Base-by-base conservation (phyloP, 2,888 invertebrate genomes). In the Ernsta delagoae region DNA sequence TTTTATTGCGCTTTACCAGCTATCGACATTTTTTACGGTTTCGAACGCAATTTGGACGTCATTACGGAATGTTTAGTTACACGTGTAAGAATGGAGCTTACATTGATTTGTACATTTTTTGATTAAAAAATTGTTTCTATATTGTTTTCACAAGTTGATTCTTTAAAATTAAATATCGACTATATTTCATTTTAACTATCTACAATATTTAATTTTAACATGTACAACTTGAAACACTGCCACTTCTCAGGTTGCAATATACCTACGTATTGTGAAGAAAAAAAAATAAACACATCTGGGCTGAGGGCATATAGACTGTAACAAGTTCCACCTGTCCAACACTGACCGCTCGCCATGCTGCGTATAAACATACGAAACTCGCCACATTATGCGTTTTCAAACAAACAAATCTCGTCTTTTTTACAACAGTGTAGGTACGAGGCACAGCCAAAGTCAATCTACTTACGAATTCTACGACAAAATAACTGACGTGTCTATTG, bases 1-100 rank as follows among this genome's bases (percentile, higher is more conserved):
- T 69, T 69, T 69, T 69, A 69, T 68, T 68, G 67, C 54, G 67
- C 43, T 67, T 66, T 67, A 61, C 67, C 54, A 48, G 62, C 68
- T 57, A 68, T 68, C 56, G 68, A 56, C 34, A 36, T 57, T 68
- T 68, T 67, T 68, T 62, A 68, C 56, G 45, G 67, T 62, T 56
- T 62, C 24, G 39, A 62, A 48, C 56, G 67, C 61, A 68, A 68
- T 68, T 68, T 67, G 45, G 24, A 62, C 67, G 61, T 62, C 56
- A 62, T 62, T 62, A 62, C 39, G 56, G 56, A 56, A 48, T 57
- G 61, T 59, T 41, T 41, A 9, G 59, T 41, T 41, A 56, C 41
- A 56, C 56, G 34, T 56, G 63, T 34, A 5, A 24, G 16, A 6
- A 9, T 24, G 8, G 53, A 24, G 50, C 9, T 53, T 53, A 16